Base-by-base conservation (phyloP, 2,113 vertebrate genomes). In the Argyrosomus japonicus region DNA sequence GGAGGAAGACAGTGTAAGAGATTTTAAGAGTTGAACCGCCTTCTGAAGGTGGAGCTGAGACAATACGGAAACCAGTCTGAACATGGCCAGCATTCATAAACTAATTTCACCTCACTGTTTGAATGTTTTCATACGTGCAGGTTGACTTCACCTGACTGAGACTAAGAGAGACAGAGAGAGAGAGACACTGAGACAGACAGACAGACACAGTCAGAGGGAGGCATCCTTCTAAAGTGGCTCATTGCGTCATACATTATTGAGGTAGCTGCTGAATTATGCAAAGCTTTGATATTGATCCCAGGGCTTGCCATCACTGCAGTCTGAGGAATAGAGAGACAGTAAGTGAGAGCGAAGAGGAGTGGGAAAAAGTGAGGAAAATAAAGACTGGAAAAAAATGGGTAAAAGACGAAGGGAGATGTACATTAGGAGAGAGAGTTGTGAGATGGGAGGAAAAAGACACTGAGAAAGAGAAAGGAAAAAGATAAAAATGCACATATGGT, bases 201-300 rank as follows among this genome's bases (percentile, higher is more conserved):
- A 65, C 40, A 61, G 19, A 29, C 45, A 10, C 8, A 61, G 58
- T 48, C 21, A 17, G 53, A 27, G 63, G 29, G 71, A 63, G 82
- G n/a, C 57, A 54, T 63, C 81, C 65, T 75, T 81, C 77, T 68
- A 83, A 83, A 85, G 77, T 81, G 79, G 56, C 58, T 88, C 64
- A 62, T 89, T 86, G 86, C 54, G 10, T 91, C 86, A 88, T 87
- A 58, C 77, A 85, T 91, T 89, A 92, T 91, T 89, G 82, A 91
- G 40, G 81, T 75, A 56, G 63, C 83, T 86, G 74, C 29, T 93
- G 77, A 89, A 92, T 92, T 87, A 92, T 92, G 87, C 89, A 93
- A 81, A 87, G 81, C 73, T 80, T 68, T 89, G 84, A 90, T 88
- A 92, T 85, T 88, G 92, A 93, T 91, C 88, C 85, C 72, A 75